phyloP scores from a whole-genome alignment of 1,140 invertebrate species.

The Macrocentrus cingulum region DNA sequence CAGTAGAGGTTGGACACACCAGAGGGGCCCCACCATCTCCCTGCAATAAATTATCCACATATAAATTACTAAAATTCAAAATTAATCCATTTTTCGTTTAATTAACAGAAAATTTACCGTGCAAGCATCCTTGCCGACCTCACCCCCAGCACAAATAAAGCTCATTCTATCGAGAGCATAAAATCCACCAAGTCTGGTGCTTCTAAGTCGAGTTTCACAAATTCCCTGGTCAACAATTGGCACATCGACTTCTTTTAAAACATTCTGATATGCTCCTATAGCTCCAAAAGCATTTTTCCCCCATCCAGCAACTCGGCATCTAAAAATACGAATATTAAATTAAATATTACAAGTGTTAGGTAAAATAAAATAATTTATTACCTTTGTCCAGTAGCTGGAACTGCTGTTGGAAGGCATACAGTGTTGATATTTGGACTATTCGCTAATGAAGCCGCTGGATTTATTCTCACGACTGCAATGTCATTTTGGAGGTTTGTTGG shows the following conservation, averaged over 20 bases:
- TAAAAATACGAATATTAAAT: conserved; percentile 36
- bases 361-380: conserved; percentile 34
- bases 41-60: conserved; percentile 51
- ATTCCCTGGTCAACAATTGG: conserved; percentile 64
- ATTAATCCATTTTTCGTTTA: background rate
- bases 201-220: conserved; percentile 66
- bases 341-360: background rate
- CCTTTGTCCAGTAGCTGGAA: conserved; percentile 61
- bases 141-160: conserved; percentile 74
- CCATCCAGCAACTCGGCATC: conserved; percentile 80
- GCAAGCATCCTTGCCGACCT: conserved; percentile 73
- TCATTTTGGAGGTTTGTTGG: conserved; percentile 69
- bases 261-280: conserved; percentile 66
- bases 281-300: conserved; percentile 75
- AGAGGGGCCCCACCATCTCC: conserved; percentile 77
- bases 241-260: conserved; percentile 72
- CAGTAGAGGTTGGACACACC: conserved; percentile 65
- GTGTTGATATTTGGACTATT: conserved; percentile 70
- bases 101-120: conserved; percentile 53
- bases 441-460: conserved; percentile 62
- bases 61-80: background rate
- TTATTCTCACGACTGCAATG: conserved; percentile 67
- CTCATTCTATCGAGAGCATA: conserved; percentile 67
- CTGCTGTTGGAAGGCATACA: conserved; percentile 66
- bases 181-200: conserved; percentile 66